Base-by-base conservation (phyloP, 1,140 invertebrate genomes). In the Pararge aegeria region DNA sequence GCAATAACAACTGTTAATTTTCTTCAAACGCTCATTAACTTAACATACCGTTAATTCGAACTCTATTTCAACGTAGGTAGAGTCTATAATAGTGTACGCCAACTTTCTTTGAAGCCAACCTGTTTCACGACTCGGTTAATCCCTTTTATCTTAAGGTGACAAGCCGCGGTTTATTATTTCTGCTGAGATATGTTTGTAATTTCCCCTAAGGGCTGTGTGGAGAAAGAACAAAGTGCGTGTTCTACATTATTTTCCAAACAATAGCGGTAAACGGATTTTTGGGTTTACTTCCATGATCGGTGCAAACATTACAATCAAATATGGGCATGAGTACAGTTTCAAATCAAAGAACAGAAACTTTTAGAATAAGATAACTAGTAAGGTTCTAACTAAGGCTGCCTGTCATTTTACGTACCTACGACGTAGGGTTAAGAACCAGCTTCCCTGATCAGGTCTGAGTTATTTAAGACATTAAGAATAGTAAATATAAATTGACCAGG, bases 91-190 rank as follows among this genome's bases (percentile, higher is more conserved):
- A 7, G 12, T 9, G 15, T 64, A 12, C 42, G 16, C 21, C 5
- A 34, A 16, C 12, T 24, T 27, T 56, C 27, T 68, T 72, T 73
- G 74, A 73, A 79, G 69, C 76, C 78, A 83, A 81, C 75, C 80
- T 80, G 77, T 73, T 84, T 83, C 78, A 73, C 75, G 76, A 75
- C 69, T 78, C 71, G 76, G 77, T 80, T 82, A 85, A 87, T 82
- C 77, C 80, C 77, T 80, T 87, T 87, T 83, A 87, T 87, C 84
- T 87, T 71, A 75, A 87, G 80, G 84, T 85, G 82, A 85, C 84
- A 80, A 74, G 74, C 66, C 66, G 78, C 69, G 80, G 79, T 83
- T 83, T 85, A 85, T 87, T 87, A 87, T 85, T 85, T 87, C 75
- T 82, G 69, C 63, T 81, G 75, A 84, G 80, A 80, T 78, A 80